phyloP scores from a whole-genome alignment of 1,140 invertebrate genomes.

The Teleopsis dalmanni region DNA sequence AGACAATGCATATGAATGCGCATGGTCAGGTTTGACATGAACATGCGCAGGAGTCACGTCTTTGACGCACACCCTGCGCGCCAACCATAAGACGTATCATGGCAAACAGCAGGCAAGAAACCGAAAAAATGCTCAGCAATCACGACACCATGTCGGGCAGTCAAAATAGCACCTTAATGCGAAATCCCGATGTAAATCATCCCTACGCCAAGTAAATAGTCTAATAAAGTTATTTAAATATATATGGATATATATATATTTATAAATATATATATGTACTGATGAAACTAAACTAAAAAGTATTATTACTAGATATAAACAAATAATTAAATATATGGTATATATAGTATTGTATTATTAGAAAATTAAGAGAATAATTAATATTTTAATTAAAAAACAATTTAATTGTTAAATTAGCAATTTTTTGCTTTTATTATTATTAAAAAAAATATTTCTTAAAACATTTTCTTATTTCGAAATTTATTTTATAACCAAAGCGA shows the following conservation, averaged over 20 bases:
- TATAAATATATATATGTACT: not conserved
- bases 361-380: too few species aligned
- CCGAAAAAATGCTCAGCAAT: slow-evolving; percentile 36
- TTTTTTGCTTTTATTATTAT: too few species aligned
- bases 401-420: too few species aligned
- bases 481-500: too few species aligned
- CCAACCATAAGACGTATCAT: slow-evolving; percentile 42
- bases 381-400: too few species aligned
- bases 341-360: too few species aligned
- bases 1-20: slow-evolving; percentile 63
- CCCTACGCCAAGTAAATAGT: slow-evolving; percentile 41
- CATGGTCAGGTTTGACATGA: slow-evolving; percentile 64
- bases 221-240: too few species aligned
- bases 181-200: slow-evolving; percentile 32
- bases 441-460: too few species aligned
- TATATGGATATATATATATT: slow-evolving; percentile 11
- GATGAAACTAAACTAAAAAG: not conserved
- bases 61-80: slow-evolving; percentile 44
- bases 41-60: slow-evolving; percentile 41
- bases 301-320: not conserved
- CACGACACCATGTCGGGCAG: slow-evolving; percentile 30
- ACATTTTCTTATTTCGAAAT: too few species aligned
- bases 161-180: slow-evolving; percentile 33
- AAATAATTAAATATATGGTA: not conserved
- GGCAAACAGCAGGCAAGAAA: slow-evolving; percentile 43